Percentiles rank a stretch among this genome's conserved stretches.
Evolutionary conservation across 2,797 vertebrate species (phyloP).

Genomic region (Mustela erminea): DNA sequence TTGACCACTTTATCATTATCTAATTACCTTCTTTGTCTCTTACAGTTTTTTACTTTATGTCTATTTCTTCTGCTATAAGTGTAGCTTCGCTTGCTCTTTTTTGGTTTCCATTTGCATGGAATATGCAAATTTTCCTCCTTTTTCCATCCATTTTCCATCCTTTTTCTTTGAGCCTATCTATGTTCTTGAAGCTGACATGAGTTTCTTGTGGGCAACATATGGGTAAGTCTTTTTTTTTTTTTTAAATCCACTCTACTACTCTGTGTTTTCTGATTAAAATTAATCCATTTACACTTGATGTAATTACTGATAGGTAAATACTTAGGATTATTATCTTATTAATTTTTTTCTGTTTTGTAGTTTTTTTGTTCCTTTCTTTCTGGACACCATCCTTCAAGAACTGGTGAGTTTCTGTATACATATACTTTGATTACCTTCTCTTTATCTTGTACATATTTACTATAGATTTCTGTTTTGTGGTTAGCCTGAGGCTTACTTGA

Average conservation of each 20-base stretch:
- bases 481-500: neutral
- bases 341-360: neutral
- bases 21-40: neutral
- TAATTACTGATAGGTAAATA: neutral
- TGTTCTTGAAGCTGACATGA: neutral
- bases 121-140: too few species aligned
- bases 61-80: neutral
- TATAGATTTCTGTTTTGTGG: neutral
- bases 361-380: neutral
- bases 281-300: neutral
- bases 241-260: neutral
- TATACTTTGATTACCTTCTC: neutral
- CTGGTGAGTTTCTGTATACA: neutral
- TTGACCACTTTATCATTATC: neutral
- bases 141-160: neutral
- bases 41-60: neutral
- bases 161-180: neutral
- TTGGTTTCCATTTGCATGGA: neutral
- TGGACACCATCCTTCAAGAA: too few species aligned
- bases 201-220: neutral
- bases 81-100: neutral
- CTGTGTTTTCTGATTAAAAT: neutral
- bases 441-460: neutral
- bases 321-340: neutral
- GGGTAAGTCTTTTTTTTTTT: neutral